Conservation (phyloP, 2,797 vertebrate genomes). For the Muscicapa striata region DNA sequence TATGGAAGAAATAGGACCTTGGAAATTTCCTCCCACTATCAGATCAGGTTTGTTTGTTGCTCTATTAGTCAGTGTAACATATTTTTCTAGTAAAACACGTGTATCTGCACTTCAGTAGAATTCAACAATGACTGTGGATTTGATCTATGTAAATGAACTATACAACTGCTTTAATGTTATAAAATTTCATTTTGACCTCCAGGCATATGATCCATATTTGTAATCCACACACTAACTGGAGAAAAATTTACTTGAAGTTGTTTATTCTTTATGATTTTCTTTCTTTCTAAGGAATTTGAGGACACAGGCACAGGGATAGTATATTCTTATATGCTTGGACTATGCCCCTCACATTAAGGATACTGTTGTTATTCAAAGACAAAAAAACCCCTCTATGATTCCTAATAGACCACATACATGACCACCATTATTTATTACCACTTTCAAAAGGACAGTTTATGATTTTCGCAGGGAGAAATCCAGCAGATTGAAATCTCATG, state of each 20-base stretch:
- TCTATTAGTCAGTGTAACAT: background rate
- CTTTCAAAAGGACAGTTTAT: background rate
- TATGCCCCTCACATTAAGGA: background rate
- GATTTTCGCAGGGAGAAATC: background rate
- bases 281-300: background rate
- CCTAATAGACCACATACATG: background rate
- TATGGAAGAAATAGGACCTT: background rate
- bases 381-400: background rate
- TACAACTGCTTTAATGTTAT: background rate
- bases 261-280: background rate
- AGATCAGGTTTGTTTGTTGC: background rate
- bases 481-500: background rate
- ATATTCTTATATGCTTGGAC: background rate
- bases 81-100: background rate
- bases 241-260: background rate
- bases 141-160: background rate
- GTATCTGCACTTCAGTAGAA: background rate
- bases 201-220: background rate
- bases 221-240: background rate
- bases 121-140: background rate
- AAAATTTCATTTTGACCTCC: background rate
- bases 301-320: background rate
- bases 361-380: background rate
- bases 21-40: background rate
- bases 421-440: background rate